Base-by-base conservation (phyloP, 2,797 vertebrate genomes). In the Glyptemys insculpta region DNA sequence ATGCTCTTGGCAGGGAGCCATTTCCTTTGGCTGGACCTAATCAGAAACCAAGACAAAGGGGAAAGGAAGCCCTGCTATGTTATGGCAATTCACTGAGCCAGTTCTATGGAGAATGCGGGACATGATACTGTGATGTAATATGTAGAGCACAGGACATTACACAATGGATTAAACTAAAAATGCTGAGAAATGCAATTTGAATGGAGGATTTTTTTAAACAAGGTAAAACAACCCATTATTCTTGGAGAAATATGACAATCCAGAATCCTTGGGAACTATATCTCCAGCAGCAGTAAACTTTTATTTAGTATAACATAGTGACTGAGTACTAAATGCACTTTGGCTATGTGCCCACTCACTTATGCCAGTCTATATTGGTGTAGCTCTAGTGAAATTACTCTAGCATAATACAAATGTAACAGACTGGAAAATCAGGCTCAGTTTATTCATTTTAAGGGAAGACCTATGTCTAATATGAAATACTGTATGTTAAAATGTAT, bases 1-100 rank as follows among this genome's bases (percentile, higher is more conserved):
- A 83, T 76, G 29, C 79, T 95, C 88, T 92, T 94, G 92, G 87
- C 91, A 93, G 92, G 85, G 93, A 91, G 57, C 80, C 86, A 89
- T 86, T 93, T 88, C 76, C 87, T 52, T 44, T 68, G 87, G 81
- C 82, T 83, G 89, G 62, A 87, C 83, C 92, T 96, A 95, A 91
- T 92, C 95, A 88, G 83, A 94, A 96, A 85, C 62, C 62, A 91
- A 19, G 82, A 76, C 59, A 91, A 93, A 94, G 37, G 78, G 25
- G 47, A 29, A 52, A 79, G 78, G 31, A 79, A 34, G 78, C 5
- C 44, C 23, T 79, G 41, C 25, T 47, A 79, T 25, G 29, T 34
- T 79, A 16, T 41, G 83, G 54, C 44, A 87, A 56, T 94, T 96
- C 85, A 52, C 87, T 85, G 72, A 92, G 47, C 79, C 52, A 89